phyloP scores from a whole-genome alignment of 2,888 invertebrate genomes.

The Sarcophaga rosellei region DNA sequence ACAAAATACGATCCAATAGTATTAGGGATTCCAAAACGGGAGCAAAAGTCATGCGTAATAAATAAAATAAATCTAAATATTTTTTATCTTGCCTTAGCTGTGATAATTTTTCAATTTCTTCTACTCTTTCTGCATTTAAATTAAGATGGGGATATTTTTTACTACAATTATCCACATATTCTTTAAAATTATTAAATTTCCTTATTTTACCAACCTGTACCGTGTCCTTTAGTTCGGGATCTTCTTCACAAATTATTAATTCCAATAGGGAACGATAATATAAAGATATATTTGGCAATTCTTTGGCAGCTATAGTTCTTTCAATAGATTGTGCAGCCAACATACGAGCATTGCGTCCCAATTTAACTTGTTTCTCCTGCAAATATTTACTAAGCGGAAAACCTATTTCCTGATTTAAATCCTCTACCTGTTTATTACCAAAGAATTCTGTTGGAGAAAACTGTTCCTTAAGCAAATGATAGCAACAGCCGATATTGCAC shows the following conservation, averaged over 20 bases:
- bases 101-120: constrained; percentile 81
- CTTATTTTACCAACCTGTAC: constrained; percentile 85
- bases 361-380: constrained; percentile 80
- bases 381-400: constrained; percentile 88
- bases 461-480: constrained; percentile 88
- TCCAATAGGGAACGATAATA: constrained; percentile 90
- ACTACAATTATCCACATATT: constrained; percentile 87
- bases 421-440: constrained; percentile 75
- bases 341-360: constrained; percentile 92
- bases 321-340: constrained; percentile 92
- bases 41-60: constrained; percentile 88
- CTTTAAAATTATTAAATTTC: constrained; percentile 85
- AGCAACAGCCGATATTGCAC: constrained; percentile 94
- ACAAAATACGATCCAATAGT: constrained; percentile 90
- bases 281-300: constrained; percentile 85
- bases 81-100: constrained; percentile 82
- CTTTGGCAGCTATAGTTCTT: constrained; percentile 83
- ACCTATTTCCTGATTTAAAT: constrained; percentile 80
- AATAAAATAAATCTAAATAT: constrained; percentile 88
- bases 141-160: constrained; percentile 78
- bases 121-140: constrained; percentile 62
- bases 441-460: constrained; percentile 79
- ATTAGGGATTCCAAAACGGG: constrained; percentile 91
- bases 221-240: constrained; percentile 78
- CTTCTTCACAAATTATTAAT: constrained; percentile 82